Evolutionary conservation across 2,888 invertebrate genomes (phyloP), one percentile per base, ranked within the genome.

Genomic region (Tethea ocularis): DNA sequence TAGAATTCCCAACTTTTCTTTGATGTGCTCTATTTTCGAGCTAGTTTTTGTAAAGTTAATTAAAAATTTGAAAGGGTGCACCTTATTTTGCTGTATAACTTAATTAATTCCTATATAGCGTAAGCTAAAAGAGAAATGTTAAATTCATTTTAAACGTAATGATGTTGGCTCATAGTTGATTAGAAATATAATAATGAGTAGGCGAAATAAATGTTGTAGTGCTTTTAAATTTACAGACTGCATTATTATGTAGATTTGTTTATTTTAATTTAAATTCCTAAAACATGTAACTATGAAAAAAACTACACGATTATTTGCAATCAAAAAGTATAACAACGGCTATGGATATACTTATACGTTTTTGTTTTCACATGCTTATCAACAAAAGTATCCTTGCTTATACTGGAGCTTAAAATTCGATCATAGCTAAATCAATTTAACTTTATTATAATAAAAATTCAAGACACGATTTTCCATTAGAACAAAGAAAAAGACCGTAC

Each of bases 401-500:
- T 36, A 36, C 15, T 41, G 41, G 41, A 36, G 5, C 41, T 41
- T 41, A 41, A 41, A 41, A n/a, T 20, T 10, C 17, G 10, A 46
- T 46, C 7, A 46, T n/a, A 20, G 17, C 0, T 46, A 46, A 46
- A 46, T 46, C 46, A 46, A 46, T 46, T 46, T 46, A 20, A 46
- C 17, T 46, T 46, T 46, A n/a, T 2, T 20, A 46, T 0, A 46
- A 46, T 46, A 20, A 46, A 20, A 20, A 46, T 46, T 46, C 46
- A n/a, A 46, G 46, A 46, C 46, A 46, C 46, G 46, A 7, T 7
- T 10, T 46, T 20, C 46, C 46, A 46, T 20, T 46, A 46, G 46
- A 46, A 46, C n/a, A 46, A 46, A 46, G 46, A 46, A 46, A 46
- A 46, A 46, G 17, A 20, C 7, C 3, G 17, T 54, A 57, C 38